phyloP scores from a whole-genome alignment of 2,113 vertebrate species.

The Prionailurus bengalensis region DNA sequence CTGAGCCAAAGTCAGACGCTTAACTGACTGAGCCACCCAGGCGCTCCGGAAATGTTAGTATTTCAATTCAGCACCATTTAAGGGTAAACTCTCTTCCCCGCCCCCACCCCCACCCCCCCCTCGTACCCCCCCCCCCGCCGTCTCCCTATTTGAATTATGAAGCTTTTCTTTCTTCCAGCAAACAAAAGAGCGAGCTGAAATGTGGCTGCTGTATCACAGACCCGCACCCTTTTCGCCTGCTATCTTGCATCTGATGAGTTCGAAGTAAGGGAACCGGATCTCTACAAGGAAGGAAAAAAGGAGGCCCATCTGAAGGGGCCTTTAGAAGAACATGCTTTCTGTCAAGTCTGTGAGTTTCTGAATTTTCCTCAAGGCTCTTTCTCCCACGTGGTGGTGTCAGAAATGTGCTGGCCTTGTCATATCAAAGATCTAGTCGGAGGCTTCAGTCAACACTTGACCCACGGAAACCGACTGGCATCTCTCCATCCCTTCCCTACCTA shows the following conservation, averaged over 20 bases:
- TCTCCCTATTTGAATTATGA: neutral
- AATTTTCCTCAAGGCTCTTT: neutral
- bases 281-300: neutral
- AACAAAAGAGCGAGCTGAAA: neutral
- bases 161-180: neutral
- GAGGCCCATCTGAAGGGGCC: neutral
- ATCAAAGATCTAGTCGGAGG: neutral
- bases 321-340: neutral
- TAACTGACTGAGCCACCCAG: no score
- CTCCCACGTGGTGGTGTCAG: neutral
- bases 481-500: neutral
- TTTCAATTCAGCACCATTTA: neutral
- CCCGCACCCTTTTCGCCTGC: neutral
- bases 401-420: neutral
- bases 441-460: neutral
- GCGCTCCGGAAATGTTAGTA: neutral
- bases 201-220: accelerated
- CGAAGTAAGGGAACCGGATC: neutral
- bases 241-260: neutral
- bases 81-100: neutral
- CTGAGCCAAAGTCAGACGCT: no score
- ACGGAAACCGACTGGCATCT: neutral
- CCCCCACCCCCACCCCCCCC: no score
- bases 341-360: neutral
- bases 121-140: neutral